phyloP scores from a whole-genome alignment of 2,888 invertebrate genomes.

The Proisotoma minuta region DNA sequence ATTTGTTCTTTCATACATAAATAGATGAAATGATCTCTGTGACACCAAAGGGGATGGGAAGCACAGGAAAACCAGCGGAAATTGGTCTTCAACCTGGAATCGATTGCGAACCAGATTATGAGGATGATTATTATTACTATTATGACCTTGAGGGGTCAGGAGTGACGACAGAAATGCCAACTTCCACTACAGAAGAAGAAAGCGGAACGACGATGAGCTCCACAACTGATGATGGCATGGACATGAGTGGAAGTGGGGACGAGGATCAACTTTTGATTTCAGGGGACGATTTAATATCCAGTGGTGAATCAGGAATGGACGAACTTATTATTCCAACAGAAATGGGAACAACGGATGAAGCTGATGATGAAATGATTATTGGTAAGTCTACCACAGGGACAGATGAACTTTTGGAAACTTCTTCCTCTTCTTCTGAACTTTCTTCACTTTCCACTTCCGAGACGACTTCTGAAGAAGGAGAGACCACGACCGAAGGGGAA shows the following conservation, averaged over 20 bases:
- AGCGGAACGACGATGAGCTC: background rate
- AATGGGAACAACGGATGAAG: background rate
- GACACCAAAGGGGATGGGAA: background rate
- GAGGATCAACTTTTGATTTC: too few species aligned
- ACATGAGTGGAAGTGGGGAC: background rate
- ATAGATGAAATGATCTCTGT: background rate
- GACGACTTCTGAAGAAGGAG: background rate
- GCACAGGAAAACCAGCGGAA: background rate
- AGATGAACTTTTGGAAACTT: background rate
- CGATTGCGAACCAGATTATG: constrained; percentile 1
- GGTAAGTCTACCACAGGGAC: background rate
- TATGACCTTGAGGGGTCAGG: constrained; percentile 5
- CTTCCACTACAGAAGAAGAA: background rate
- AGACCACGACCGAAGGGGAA: background rate
- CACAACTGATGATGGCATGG: background rate
- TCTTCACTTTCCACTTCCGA: background rate
- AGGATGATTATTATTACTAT: constrained; percentile 13
- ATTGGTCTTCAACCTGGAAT: background rate
- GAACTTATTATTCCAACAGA: too few species aligned
- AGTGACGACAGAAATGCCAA: background rate
- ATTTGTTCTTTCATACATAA: background rate
- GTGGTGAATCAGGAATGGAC: too few species aligned
- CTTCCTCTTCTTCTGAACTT: background rate
- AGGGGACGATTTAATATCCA: background rate
- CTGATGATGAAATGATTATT: background rate